Evolutionary conservation across 2,797 vertebrate species (phyloP), one percentile per base, ranked within the genome.

Genomic region (Squalus acanthias): DNA sequence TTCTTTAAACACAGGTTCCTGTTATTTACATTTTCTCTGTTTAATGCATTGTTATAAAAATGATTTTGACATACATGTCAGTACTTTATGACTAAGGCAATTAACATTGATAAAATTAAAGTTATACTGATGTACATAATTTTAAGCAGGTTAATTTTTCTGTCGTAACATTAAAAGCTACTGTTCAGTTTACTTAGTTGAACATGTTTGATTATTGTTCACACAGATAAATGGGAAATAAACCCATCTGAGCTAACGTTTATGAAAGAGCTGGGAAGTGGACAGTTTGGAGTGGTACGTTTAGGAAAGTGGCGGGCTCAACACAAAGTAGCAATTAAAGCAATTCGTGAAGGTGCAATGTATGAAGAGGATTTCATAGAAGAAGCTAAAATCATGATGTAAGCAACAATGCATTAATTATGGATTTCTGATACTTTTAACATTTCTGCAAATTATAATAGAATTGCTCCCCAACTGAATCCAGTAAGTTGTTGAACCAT

Each of bases 301-400:
- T 98, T 98, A 0, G 98, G 98, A 53, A 98, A 98, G 96, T 98
- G 98, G 98, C 97, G 98, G 76, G 98, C 98, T 0, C 98, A 99
- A 97, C 99, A 99, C 97, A 98, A 98, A 97, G 99, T 99, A 29
- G 99, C 99, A 95, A 99, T 99, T 97, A 99, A 99, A 97, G 98
- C 98, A 57, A 99, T 99, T 96, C 98, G 98, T 26, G 98, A 99
- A 96, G 98, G 99, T 0, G 98, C 99, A 0, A 99, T 99, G 99
- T 98, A 98, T 5, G 99, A 99, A 96, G 99, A 99, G 96, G 99
- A 99, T 97, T 99, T 99, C 96, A 98, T 99, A 96, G 99, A 99
- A 96, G 99, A 99, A 97, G 99, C 99, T 82, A 99, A 99, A 97
- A 98, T 99, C 96, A 99, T 99, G 99, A 99, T 99, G 99, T 99